phyloP scores from a whole-genome alignment of 2,888 invertebrate genomes.

The Drosophila atroscutellata region DNA sequence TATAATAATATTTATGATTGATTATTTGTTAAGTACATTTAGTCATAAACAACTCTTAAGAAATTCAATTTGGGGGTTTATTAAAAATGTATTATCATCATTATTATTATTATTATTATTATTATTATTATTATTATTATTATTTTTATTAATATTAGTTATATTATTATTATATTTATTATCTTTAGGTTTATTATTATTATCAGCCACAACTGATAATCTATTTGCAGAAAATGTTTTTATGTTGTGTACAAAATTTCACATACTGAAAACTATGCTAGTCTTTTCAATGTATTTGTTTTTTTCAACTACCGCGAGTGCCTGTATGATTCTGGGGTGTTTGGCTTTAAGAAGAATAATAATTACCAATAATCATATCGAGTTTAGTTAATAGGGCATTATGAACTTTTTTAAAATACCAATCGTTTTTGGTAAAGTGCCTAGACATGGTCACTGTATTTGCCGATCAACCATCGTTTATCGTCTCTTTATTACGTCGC shows the following conservation, averaged over 20 bases:
- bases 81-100: conserved; percentile 37
- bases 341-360: conserved; percentile 33
- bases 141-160: background rate
- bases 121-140: background rate
- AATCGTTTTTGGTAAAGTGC: conserved; percentile 41
- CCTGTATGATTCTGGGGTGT: conserved; percentile 2
- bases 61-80: conserved; percentile 35
- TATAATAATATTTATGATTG: conserved; percentile 34
- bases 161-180: background rate
- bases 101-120: background rate
- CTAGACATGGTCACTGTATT: conserved; percentile 34
- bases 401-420: conserved; percentile 71
- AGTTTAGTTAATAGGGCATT: conserved; percentile 45
- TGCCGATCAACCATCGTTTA: conserved; percentile 15
- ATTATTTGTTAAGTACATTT: conserved; percentile 45
- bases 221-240: conserved; percentile 33
- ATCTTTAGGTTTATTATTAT: conserved; percentile 20
- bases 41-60: conserved; percentile 58
- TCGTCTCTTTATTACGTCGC: conserved; percentile 46
- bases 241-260: conserved; percentile 12
- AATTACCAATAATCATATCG: conserved; percentile 48
- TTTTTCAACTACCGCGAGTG: conserved; percentile 22
- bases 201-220: conserved; percentile 29
- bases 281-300: conserved; percentile 1
- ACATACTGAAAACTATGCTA: background rate